Percentiles rank a stretch among this genome's conserved stretches.
phyloP scores from a whole-genome alignment of 2,113 vertebrate species.

The Lepus americanus region DNA sequence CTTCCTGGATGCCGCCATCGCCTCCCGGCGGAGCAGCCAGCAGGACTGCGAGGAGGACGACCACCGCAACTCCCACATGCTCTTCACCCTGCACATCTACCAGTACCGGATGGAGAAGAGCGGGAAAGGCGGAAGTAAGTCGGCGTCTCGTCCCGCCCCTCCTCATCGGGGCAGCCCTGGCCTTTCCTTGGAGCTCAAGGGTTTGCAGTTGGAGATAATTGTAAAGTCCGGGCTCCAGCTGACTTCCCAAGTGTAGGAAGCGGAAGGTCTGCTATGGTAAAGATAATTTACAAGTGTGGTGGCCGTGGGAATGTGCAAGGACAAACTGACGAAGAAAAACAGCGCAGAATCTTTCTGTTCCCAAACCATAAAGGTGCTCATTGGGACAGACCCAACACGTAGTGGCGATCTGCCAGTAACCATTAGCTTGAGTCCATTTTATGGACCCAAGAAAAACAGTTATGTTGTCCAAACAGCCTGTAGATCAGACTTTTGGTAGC shows the following conservation, averaged over 20 bases:
- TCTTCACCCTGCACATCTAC: slow-evolving; percentile 98
- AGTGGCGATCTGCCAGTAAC: not conserved
- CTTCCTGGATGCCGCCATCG: slow-evolving; percentile 96
- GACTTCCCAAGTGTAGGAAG: not conserved
- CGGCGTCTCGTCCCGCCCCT: accelerated
- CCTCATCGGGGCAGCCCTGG: accelerated
- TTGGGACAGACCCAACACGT: not conserved
- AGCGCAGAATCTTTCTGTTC: not conserved
- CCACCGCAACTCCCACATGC: slow-evolving; percentile 98
- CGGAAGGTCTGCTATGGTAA: not conserved
- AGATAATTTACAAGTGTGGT: not conserved
- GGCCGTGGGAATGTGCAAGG: not conserved
- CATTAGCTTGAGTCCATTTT: not conserved
- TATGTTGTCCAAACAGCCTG: not conserved
- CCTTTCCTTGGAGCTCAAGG: not conserved
- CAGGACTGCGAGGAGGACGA: slow-evolving; percentile 93
- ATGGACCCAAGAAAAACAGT: not conserved
- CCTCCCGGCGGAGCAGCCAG: slow-evolving; percentile 93
- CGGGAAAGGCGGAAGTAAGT: slow-evolving; percentile 97
- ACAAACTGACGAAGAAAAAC: not conserved
- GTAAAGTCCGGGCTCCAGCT: not conserved
- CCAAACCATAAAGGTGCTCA: not conserved
- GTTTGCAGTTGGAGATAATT: not conserved
- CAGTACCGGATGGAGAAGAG: slow-evolving; percentile 99
- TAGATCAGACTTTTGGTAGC: not conserved